Percentiles rank a stretch among this genome's conserved stretches.
phyloP scores from a whole-genome alignment of 2,113 vertebrate species.

The Sinocyclocheilus maitianheensis region DNA sequence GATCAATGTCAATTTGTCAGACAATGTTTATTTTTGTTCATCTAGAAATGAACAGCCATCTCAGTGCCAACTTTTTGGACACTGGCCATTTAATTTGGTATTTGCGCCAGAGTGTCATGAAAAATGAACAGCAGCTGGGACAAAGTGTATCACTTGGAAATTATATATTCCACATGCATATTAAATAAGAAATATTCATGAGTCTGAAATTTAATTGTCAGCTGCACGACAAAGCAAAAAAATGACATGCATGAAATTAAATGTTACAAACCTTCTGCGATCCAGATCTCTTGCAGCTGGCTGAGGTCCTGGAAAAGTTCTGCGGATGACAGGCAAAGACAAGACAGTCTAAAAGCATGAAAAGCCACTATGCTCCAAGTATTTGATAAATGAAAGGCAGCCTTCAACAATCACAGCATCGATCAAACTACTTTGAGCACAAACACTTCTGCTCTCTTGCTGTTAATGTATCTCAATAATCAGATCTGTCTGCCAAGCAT shows the following conservation, averaged over 20 bases:
- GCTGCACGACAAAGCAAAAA: not conserved
- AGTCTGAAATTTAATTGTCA: not conserved
- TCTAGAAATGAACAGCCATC: too few species aligned
- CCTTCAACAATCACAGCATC: conserved; percentile 2
- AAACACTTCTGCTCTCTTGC: too few species aligned
- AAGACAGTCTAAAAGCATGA: not conserved
- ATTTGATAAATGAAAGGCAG: not conserved
- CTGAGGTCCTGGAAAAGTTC: conserved; percentile 98
- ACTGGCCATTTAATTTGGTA: too few species aligned
- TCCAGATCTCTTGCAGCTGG: conserved; percentile 97
- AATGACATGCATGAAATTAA: not conserved
- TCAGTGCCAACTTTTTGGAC: not conserved
- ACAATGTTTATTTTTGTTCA: not conserved
- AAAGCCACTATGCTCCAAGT: not conserved
- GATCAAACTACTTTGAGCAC: not conserved
- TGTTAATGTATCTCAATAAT: conserved; percentile 14
- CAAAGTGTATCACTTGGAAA: not conserved
- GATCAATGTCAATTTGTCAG: conserved; percentile 6
- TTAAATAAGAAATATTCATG: not conserved
- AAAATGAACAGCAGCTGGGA: conserved; percentile 5
- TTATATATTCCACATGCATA: too few species aligned
- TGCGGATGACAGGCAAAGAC: conserved; percentile 59
- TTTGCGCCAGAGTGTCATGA: not conserved
- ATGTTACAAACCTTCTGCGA: conserved; percentile 83
- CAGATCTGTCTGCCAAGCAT: conserved; percentile 7